Base-by-base conservation (phyloP, 2,888 invertebrate genomes). In the Scotopteryx bipunctaria region DNA sequence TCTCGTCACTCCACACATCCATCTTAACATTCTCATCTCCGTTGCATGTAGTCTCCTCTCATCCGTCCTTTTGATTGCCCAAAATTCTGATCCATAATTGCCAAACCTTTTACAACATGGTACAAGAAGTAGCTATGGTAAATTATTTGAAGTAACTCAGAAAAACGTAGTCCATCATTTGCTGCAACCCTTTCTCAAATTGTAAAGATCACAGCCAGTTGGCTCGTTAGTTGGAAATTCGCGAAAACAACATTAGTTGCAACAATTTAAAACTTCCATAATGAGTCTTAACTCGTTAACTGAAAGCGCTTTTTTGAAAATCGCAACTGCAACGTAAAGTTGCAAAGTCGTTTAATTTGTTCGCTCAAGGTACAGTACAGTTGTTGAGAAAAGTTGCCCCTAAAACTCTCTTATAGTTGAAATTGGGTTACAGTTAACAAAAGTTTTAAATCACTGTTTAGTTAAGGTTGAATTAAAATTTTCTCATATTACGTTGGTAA, bases 311-410 rank as follows among this genome's bases (percentile, higher is more conserved):
- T 54, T 59, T 55, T 49, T 32, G 45, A 48, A 51, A 43, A 54
- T 49, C 55, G 46, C 33, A 45, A 54, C 33, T 54, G 51, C 59
- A 57, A 38, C 41, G 46, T 40, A 40, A 55, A 57, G 48, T 57
- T 59, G 36, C 46, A 41, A 56, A 48, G 38, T 55, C 42, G 50
- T 48, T 57, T 51, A 61, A 57, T 53, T 59, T 49, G 54, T 55
- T 59, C 57, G 36, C 52, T 41, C 41, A 45, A 27, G 50, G 11
- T 27, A 27, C 27, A 27, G 47, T 41, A 42, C 49, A 43, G 35
- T 47, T 21, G 38, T 8, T 46, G 25, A 38, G 19, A 27, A 40
- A 40, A 42, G 41, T 46, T 41, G 36, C 19, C 41, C 8, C 36
- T 46, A 8, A 44, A 45, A 45, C 29, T 35, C n/a, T 16, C 29